A percentile compares a stretch with the other conserved stretches of the same genome.
Evolutionary conservation across 2,113 vertebrate genomes (phyloP).

Genomic region (Seriola dumerili): DNA sequence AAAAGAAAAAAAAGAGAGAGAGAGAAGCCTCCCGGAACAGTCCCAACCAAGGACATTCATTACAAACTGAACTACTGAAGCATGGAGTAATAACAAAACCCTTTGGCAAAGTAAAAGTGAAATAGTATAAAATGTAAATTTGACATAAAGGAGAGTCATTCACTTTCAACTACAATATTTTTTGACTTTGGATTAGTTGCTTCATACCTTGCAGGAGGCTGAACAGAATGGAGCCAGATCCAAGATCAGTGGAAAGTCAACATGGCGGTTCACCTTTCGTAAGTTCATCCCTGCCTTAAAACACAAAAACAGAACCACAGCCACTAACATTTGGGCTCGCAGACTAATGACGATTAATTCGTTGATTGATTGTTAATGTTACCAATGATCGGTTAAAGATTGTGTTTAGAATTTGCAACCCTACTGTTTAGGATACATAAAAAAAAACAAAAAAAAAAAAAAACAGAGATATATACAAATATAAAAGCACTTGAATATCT

Average conservation of each 20-base stretch:
- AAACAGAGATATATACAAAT: neutral
- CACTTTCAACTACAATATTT: neutral
- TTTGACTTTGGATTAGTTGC: neutral
- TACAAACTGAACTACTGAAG: neutral
- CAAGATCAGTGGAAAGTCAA: constrained; percentile 93
- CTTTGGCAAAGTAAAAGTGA: neutral
- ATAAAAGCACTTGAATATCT: neutral
- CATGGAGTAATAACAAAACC: neutral
- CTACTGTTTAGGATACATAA: neutral
- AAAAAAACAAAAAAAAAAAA: neutral
- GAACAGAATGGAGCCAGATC: constrained; percentile 97
- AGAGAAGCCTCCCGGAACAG: neutral
- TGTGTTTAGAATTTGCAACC: too few species aligned
- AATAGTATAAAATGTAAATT: neutral
- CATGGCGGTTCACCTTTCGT: constrained; percentile 96
- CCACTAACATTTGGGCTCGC: neutral
- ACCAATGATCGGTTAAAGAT: too few species aligned
- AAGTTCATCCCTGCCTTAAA: constrained; percentile 94
- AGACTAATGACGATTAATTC: neutral
- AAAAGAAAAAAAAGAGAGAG: neutral
- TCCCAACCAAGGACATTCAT: constrained; percentile 9
- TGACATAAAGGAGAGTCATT: neutral
- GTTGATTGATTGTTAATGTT: too few species aligned
- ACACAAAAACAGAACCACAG: constrained; percentile 1
- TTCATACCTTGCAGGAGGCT: constrained; percentile 91